phyloP scores from a whole-genome alignment of 1,140 invertebrate species.

The Hydropsyche tenuis region DNA sequence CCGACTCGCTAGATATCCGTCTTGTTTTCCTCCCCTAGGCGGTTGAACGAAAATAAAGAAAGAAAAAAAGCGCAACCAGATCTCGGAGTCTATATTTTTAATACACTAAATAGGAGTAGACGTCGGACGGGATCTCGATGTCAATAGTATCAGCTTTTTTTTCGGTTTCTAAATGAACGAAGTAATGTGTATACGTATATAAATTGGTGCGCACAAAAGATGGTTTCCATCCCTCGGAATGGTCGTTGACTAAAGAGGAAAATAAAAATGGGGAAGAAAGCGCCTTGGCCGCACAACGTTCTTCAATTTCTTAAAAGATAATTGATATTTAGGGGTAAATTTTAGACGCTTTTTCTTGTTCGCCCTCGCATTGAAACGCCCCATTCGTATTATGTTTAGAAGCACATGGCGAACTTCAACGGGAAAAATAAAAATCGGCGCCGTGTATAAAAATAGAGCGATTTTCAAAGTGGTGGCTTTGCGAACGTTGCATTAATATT shows the following conservation, averaged over 20 bases:
- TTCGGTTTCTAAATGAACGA: slow-evolving; percentile 24
- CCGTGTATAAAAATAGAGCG: background rate
- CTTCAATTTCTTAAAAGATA: slow-evolving; percentile 50
- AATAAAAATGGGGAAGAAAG: slow-evolving; percentile 24
- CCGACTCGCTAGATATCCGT: background rate
- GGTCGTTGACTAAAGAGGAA: slow-evolving; percentile 13
- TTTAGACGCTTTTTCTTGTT: background rate
- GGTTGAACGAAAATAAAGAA: slow-evolving; percentile 1
- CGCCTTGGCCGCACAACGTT: slow-evolving; percentile 39
- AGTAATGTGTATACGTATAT: slow-evolving; percentile 20
- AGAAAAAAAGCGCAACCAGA: slow-evolving; percentile 9
- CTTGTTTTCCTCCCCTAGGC: slow-evolving; percentile 29
- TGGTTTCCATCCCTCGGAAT: slow-evolving; percentile 31
- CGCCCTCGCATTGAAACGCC: background rate
- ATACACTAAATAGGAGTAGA: slow-evolving; percentile 49
- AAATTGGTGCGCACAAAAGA: slow-evolving; percentile 10
- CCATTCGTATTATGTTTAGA: background rate
- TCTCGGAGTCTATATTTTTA: slow-evolving; percentile 42
- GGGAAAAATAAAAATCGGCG: background rate
- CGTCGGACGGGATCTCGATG: slow-evolving; percentile 38
- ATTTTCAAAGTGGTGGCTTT: background rate
- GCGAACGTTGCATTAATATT: slow-evolving; percentile 15
- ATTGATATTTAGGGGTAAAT: slow-evolving; percentile 46
- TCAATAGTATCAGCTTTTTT: slow-evolving; percentile 50
- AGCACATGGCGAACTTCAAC: slow-evolving; percentile 3